phyloP scores from a whole-genome alignment of 2,797 vertebrate species.

The Hydrophis major region DNA sequence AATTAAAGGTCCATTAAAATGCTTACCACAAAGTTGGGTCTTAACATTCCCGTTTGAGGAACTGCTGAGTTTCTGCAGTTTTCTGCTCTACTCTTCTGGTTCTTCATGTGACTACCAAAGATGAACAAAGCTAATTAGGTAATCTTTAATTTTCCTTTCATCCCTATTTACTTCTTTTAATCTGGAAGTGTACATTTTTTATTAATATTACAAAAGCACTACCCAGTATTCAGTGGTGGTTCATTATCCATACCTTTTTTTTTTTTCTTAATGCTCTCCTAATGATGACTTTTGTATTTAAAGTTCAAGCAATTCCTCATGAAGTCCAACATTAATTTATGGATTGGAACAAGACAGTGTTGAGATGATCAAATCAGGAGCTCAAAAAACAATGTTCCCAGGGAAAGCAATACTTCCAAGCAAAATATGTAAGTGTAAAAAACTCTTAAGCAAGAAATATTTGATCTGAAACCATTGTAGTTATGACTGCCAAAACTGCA shows the following conservation, averaged over 20 bases:
- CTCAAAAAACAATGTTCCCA: constrained; percentile 36
- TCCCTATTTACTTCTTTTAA: constrained; percentile 61
- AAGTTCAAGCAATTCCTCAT: constrained; percentile 53
- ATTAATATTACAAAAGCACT: constrained; percentile 30
- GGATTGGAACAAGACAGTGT: constrained; percentile 39
- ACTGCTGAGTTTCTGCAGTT: constrained; percentile 57
- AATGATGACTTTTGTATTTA: constrained; percentile 45
- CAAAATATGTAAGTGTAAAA: not conserved
- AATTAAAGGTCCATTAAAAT: constrained; percentile 73
- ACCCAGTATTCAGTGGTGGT: constrained; percentile 25
- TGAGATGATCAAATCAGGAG: constrained; percentile 22
- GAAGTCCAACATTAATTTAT: constrained; percentile 57
- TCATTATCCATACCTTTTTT: constrained; percentile 33
- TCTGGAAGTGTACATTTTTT: constrained; percentile 44
- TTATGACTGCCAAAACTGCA: not conserved
- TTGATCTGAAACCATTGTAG: not conserved
- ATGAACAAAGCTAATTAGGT: constrained; percentile 67
- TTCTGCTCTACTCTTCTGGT: constrained; percentile 49
- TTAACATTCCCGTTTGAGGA: constrained; percentile 68
- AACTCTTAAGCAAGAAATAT: not conserved
- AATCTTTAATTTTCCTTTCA: constrained; percentile 58
- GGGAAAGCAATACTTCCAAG: constrained; percentile 4
- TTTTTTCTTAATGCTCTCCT: constrained; percentile 26
- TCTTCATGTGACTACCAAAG: constrained; percentile 60
- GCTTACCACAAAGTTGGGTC: constrained; percentile 70